Percentiles rank a stretch among this genome's conserved stretches.
Evolutionary conservation across 2,113 vertebrate species (phyloP).

Genomic region (Chroicocephalus ridibundus): DNA sequence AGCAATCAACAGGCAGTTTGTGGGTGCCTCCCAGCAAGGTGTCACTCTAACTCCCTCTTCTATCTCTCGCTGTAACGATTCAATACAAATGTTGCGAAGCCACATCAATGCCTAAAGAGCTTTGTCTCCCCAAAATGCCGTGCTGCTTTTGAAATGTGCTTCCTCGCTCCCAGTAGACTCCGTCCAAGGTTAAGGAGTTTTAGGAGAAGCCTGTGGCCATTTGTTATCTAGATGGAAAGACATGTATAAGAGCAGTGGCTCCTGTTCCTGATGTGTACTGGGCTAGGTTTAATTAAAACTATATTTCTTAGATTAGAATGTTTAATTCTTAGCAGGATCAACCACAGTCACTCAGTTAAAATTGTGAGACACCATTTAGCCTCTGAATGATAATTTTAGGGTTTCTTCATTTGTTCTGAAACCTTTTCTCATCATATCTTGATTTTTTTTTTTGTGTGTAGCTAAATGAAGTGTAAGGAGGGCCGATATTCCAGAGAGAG

Average conservation of each 20-base stretch:
- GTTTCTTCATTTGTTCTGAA: neutral
- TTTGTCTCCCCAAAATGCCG: neutral
- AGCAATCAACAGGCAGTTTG: neutral
- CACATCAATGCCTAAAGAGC: neutral
- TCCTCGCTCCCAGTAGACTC: neutral
- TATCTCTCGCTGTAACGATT: neutral
- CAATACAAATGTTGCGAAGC: neutral
- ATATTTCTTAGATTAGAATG: neutral
- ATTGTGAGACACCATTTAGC: neutral
- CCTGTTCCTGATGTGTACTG: neutral
- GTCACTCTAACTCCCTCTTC: neutral
- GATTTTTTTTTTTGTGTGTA: neutral
- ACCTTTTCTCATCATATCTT: neutral
- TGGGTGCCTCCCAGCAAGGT: neutral
- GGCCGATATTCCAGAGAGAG: neutral
- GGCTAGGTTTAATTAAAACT: neutral
- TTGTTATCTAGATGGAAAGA: neutral
- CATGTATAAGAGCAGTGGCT: neutral
- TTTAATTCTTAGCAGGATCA: neutral
- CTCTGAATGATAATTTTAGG: neutral
- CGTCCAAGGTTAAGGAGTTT: neutral
- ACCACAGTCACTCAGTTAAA: neutral
- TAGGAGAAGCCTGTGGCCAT: neutral
- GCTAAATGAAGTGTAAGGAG: neutral
- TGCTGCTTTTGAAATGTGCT: neutral